Evolutionary conservation across 2,797 vertebrate species (phyloP), one percentile per base, ranked within the genome.

Genomic region (Peromyscus nudipes): DNA sequence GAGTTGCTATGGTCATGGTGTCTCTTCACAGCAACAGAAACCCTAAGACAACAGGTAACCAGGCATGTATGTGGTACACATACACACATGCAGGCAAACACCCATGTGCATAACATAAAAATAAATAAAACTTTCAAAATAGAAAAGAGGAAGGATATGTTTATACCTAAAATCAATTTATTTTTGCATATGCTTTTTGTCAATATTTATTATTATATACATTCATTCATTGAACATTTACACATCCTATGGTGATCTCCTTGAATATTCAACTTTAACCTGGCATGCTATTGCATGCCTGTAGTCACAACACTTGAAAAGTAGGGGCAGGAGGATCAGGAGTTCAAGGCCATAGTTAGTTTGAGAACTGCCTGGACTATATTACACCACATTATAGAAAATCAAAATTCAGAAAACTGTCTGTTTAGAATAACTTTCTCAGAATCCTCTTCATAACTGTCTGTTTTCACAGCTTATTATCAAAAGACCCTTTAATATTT

Each of bases 191-290:
- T 82, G 85, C 29, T 73, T 83, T 82, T 55, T 57, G 46, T 96
- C 49, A 80, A 83, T 71, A 83, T 92, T 80, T 89, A 88, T 93
- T 93, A 77, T 64, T 81, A 34, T 8, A 89, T 29, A 12, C 25
- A 76, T 80, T 85, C 55, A 83, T 80, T 95, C 43, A 93, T 60
- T 60, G 93, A 83, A 76, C 46, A 94, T 71, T 84, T 77, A 75
- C 40, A 85, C 43, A 29, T 60, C 64, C 83, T 29, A 65, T 31
- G 14, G n/a, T 81, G 71, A 31, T 11, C n/a, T 91, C 71, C 55
- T 86, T 94, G 25, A 97, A 89, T 57, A 94, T 27, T 62, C 84
- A 89, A n/a, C 55, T 76, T 89, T 73, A 88, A 55, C 9, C 57
- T 19, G 37, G 71, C 52, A 89, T 89, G 52, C 49, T 75, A 4